Evolutionary conservation across 2,888 invertebrate species (phyloP).

Genomic region (Lutraria lutraria): DNA sequence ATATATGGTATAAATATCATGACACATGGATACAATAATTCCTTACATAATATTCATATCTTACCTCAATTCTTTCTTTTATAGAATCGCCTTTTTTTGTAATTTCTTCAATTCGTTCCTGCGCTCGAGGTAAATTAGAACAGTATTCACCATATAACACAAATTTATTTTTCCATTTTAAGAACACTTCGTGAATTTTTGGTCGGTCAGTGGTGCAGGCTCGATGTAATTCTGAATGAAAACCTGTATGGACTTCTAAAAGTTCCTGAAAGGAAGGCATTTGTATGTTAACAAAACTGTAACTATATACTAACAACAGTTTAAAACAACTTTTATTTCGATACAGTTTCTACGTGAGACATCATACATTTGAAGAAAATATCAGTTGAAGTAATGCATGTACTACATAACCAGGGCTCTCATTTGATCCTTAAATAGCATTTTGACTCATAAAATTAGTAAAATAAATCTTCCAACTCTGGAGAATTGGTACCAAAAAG

Average conservation of each 20-base stretch:
- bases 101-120: conserved; percentile 93
- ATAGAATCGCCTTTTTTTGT: conserved; percentile 90
- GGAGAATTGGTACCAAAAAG: no score
- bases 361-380: no score
- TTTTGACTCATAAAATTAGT: no score
- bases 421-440: no score
- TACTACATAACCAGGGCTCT: no score
- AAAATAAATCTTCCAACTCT: no score
- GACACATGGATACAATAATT: no score
- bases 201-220: conserved; percentile 76
- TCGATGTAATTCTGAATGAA: conserved; percentile 93
- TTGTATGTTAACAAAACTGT: background rate
- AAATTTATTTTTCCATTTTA: conserved; percentile 95
- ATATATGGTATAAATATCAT: no score
- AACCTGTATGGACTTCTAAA: conserved; percentile 94
- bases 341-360: no score
- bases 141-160: conserved; percentile 98
- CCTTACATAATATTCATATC: background rate
- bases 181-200: conserved; percentile 89
- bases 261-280: conserved; percentile 90
- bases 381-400: no score
- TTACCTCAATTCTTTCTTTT: conserved; percentile 86
- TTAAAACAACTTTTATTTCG: background rate
- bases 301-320: background rate
- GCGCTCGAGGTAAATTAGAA: conserved; percentile 96